These are phyloP conservation scores for Sparus aurata DNA, from an alignment of 2,797 vertebrate genomes.

Conservation along the genomic window DNA sequence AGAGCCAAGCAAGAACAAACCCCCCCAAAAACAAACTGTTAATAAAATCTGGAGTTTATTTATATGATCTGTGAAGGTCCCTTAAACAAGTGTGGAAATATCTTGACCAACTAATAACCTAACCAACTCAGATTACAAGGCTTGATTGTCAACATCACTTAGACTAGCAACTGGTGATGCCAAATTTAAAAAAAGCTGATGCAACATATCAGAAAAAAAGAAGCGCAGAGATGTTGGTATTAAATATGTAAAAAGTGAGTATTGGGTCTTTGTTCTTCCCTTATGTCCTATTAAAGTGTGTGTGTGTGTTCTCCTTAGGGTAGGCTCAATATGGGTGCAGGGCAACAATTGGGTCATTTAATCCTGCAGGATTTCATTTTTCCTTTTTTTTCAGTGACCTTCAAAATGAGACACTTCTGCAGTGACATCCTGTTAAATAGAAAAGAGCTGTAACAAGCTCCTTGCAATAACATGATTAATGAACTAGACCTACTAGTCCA, in stretches of 20 bases:
- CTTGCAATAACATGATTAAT: conserved; percentile 24
- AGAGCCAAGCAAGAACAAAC: not conserved
- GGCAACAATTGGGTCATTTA: conserved; percentile 78
- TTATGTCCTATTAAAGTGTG: conserved; percentile 54
- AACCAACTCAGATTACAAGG: not conserved
- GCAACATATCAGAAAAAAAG: not conserved
- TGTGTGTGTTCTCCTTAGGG: conserved; percentile 50
- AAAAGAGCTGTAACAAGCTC: conserved; percentile 31
- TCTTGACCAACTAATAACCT: not conserved
- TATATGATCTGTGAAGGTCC: not conserved
- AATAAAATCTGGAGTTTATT: not conserved
- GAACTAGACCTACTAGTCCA: not conserved
- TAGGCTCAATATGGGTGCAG: conserved; percentile 60
- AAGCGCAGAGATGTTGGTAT: not conserved
- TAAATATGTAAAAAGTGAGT: conserved; percentile 12
- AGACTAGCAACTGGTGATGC: not conserved
- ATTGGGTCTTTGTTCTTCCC: conserved; percentile 15
- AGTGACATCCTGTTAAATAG: conserved; percentile 49
- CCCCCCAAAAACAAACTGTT: not conserved
- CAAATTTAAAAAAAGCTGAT: not conserved
- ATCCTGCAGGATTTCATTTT: conserved; percentile 68
- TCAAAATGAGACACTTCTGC: conserved; percentile 66
- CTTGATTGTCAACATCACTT: not conserved
- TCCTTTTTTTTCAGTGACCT: conserved; percentile 69
- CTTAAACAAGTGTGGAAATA: not conserved